Conservation (phyloP, 2,888 invertebrate genomes). For the Ligdia adustata region DNA sequence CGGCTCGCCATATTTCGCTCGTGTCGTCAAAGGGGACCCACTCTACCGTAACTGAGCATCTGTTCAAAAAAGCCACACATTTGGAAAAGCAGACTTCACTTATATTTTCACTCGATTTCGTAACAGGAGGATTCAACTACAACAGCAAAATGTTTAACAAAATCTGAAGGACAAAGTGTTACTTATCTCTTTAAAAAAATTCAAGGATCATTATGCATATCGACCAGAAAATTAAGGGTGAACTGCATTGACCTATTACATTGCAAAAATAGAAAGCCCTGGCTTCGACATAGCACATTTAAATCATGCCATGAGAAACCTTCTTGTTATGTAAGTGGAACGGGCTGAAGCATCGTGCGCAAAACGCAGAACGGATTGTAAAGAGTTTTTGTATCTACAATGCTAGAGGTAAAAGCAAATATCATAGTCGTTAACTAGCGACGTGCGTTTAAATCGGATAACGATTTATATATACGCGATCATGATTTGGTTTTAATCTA, state of each 20-base stretch:
- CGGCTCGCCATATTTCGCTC: conserved; percentile 26
- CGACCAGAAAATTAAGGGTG: conserved; percentile 22
- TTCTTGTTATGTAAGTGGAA: conserved; percentile 46
- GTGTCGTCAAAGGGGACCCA: conserved; percentile 34
- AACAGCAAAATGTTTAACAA: no score
- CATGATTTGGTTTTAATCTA: no score
- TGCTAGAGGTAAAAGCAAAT: conserved; percentile 10
- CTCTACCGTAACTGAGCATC: conserved; percentile 29
- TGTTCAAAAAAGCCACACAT: conserved; percentile 11
- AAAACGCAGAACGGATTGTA: conserved; percentile 56
- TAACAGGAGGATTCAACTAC: no score
- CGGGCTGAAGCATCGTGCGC: conserved; percentile 49
- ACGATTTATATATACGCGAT: no score
- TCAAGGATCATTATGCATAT: no score
- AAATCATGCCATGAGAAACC: conserved; percentile 35
- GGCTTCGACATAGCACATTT: conserved; percentile 26
- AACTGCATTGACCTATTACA: conserved; percentile 28
- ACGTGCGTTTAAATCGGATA: background rate
- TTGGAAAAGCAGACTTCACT: conserved; percentile 19
- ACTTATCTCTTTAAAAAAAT: no score
- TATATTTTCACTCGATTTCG: conserved; percentile 8
- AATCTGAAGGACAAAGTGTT: no score
- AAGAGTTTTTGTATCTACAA: conserved; percentile 37
- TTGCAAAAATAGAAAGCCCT: conserved; percentile 33
- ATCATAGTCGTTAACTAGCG: background rate